Base-by-base conservation (phyloP, 2,888 invertebrate genomes). In the Lingula anatina region DNA sequence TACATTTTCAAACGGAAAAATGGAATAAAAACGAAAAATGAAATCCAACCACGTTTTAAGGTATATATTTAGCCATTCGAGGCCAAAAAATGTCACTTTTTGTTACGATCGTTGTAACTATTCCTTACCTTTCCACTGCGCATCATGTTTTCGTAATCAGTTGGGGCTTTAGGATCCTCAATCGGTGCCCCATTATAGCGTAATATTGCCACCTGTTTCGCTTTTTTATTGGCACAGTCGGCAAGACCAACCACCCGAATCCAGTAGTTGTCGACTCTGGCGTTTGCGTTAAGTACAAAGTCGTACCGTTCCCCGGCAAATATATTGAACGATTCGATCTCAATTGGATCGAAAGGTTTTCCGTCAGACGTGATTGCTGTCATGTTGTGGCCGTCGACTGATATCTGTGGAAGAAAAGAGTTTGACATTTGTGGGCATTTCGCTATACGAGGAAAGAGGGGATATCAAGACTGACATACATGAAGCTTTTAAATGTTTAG, bases 191-290 rank as follows among this genome's bases (percentile, higher is more conserved):
- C 50, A 12, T 44, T 18, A 31, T 57, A 57, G 25, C 46, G 45
- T 44, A 57, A 50, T 24, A 57, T 51, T 43, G 57, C 55, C 9
- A 47, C 43, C 43, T 53, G 55, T 21, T 47, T 47, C 1, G 55
- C 42, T 27, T 38, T 37, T 27, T 44, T 49, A 15, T 26, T 27
- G 7, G 26, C 42, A 66, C 91, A 91, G 68, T 91, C 91, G 86
- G 91, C 87, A 3, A 91, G 79, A 0, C 91, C 92, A 27, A 87
- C 83, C 65, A 86, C 86, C 37, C 89, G 81, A 51, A 92, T 85
- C 91, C 91, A 92, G 77, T 90, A 92, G 67, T 89, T 90, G 66
- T 85, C 86, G 46, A 83, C 83, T 1, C 85, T 79, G 55, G 86
- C 85, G 70, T 86, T 83, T 5, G 89, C 87, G 46, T 86, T 82